Evolutionary conservation across 2,888 invertebrate species (phyloP), one percentile per base, ranked within the genome.

Genomic region (Pachliopta kotzebuea): DNA sequence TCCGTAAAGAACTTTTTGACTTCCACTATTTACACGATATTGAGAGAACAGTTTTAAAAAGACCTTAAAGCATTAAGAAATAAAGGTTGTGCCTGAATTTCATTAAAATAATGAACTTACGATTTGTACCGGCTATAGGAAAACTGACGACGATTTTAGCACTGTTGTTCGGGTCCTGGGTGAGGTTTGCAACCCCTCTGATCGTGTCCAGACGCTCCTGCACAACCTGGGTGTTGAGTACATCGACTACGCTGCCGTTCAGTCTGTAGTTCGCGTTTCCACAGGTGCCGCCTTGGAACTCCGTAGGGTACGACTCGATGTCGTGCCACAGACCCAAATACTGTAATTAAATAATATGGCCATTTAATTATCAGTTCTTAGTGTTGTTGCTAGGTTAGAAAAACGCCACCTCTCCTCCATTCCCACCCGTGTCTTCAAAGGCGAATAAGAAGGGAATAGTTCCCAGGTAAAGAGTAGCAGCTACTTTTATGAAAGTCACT

Each of bases 131-230:
- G 80, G 86, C 81, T 60, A 93, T 90, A 23, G 86, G 86, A 76
- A 95, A 95, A 18, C 92, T 93, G 81, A 94, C 94, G 0, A 93
- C 88, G 0, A 95, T 92, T 21, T 94, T 90, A 53, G 93, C 95
- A 68, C 86, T 88, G 2, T 87, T 89, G 74, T 94, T 94, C 0
- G 92, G 92, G 0, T 92, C 92, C 49, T 92, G 72, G 0, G 70
- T 73, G 0, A 77, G 56, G 4, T 70, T 72, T 9, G 84, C 89
- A 2, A 68, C 63, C 4, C 86, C 88, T 1, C 65, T 74, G 7
- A 84, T 81, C 18, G 77, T 76, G n/a, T 76, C 74, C 18, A 86
- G 69, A 0, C 68, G 70, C 63, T 81, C 73, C 65, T 80, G 72
- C n/a, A 81, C 63, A 0, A 85, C 85, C 71, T 85, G 81, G 0